phyloP scores from a whole-genome alignment of 2,797 vertebrate genomes.

The Cyprinella venusta region DNA sequence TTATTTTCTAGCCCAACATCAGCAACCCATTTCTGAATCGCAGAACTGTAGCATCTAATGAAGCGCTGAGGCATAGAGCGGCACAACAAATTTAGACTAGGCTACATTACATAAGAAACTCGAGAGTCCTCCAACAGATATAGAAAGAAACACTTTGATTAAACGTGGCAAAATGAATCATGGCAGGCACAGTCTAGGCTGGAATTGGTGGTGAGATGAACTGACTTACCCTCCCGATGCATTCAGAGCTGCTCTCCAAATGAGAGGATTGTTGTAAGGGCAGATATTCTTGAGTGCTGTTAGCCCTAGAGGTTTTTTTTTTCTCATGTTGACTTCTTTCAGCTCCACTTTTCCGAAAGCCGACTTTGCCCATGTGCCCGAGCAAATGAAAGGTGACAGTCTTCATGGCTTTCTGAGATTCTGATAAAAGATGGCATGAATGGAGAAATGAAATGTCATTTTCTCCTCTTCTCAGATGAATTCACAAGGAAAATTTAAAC shows the following conservation, averaged over 20 bases:
- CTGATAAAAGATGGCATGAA: slow-evolving; percentile 43
- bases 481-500: slow-evolving; percentile 7
- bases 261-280: slow-evolving; percentile 27
- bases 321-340: slow-evolving; percentile 37
- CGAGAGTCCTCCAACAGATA: slow-evolving; percentile 24
- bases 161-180: slow-evolving; percentile 39
- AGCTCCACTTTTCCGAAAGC: slow-evolving; percentile 40
- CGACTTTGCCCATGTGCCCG: not conserved
- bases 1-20: not conserved
- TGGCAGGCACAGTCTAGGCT: slow-evolving; percentile 30
- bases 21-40: slow-evolving; percentile 9
- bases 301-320: slow-evolving; percentile 25
- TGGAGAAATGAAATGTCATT: slow-evolving; percentile 41
- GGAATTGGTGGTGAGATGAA: slow-evolving; percentile 43
- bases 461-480: slow-evolving; percentile 15
- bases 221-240: slow-evolving; percentile 40
- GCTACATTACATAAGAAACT: slow-evolving; percentile 45
- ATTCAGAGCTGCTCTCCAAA: slow-evolving; percentile 12
- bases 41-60: slow-evolving; percentile 31
- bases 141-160: slow-evolving; percentile 40
- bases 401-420: slow-evolving; percentile 44
- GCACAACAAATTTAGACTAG: slow-evolving; percentile 39
- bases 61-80: slow-evolving; percentile 9
- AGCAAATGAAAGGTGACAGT: slow-evolving; percentile 51
- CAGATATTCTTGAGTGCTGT: slow-evolving; percentile 27